Conservation (phyloP, 1,140 invertebrate species). For the Penaeus indicus region DNA sequence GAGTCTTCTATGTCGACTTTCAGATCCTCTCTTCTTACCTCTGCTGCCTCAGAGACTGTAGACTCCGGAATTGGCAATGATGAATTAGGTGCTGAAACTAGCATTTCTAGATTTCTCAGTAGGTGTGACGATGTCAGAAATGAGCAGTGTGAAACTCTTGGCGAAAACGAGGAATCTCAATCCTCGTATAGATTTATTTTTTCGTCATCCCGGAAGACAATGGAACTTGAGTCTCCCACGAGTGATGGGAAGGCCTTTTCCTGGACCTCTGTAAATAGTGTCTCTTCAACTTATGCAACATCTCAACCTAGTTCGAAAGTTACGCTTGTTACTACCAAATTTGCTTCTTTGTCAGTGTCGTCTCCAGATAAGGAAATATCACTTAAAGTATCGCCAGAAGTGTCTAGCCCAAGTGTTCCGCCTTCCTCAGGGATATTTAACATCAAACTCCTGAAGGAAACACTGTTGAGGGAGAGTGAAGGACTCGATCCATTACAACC, state of each 20-base stretch:
- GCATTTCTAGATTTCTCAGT: slow-evolving; percentile 61
- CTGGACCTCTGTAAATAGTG: slow-evolving; percentile 56
- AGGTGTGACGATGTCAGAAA: slow-evolving; percentile 56
- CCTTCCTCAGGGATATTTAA: slow-evolving; percentile 63
- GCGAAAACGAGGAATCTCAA: slow-evolving; percentile 34
- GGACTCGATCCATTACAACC: slow-evolving; percentile 63
- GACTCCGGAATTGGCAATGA: slow-evolving; percentile 66
- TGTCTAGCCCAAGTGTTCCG: slow-evolving; percentile 59
- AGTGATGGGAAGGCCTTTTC: slow-evolving; percentile 44
- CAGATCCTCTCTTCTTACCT: slow-evolving; percentile 54
- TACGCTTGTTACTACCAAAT: slow-evolving; percentile 66
- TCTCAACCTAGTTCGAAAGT: slow-evolving; percentile 57
- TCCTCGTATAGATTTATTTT: slow-evolving; percentile 60
- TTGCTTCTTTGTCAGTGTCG: slow-evolving; percentile 63
- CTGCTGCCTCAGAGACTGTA: slow-evolving; percentile 65
- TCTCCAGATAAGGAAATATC: slow-evolving; percentile 56
- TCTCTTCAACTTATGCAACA: slow-evolving; percentile 52
- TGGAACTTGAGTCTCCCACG: slow-evolving; percentile 33
- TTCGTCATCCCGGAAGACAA: slow-evolving; percentile 43
- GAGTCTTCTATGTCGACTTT: slow-evolving; percentile 44
- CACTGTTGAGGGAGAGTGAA: slow-evolving; percentile 63
- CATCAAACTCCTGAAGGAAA: slow-evolving; percentile 65
- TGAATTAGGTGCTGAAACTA: slow-evolving; percentile 64
- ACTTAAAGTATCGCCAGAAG: slow-evolving; percentile 57
- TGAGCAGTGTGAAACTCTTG: slow-evolving; percentile 52